These are phyloP conservation scores for Mus minutoides DNA, from an alignment of 2,797 vertebrate genomes.

Conservation along the genomic window DNA sequence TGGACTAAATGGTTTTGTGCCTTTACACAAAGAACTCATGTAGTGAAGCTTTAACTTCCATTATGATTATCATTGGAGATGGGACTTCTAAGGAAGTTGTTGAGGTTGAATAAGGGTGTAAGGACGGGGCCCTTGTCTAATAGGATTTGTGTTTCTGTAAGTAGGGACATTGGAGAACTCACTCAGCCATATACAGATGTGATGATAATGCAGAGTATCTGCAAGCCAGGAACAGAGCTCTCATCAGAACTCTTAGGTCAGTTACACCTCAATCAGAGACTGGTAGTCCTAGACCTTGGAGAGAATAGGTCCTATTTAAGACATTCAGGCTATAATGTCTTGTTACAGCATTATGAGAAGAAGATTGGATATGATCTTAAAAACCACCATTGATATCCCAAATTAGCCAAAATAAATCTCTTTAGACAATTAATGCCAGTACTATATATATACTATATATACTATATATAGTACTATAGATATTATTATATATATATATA, in stretches of 20 bases:
- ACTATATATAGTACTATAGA: too few species aligned
- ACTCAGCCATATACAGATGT: neutral
- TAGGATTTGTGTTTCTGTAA: neutral
- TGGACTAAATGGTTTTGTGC: neutral
- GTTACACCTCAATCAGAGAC: neutral
- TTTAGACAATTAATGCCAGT: slow-evolving; percentile 20
- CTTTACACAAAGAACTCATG: neutral
- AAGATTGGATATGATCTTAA: slow-evolving; percentile 14
- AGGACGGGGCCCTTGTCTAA: neutral
- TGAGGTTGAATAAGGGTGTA: neutral
- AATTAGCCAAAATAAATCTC: neutral
- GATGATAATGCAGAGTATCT: neutral
- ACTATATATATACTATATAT: neutral
- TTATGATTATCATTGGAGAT: neutral
- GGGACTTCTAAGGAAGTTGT: neutral
- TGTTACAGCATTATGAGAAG: neutral
- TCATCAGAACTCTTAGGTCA: neutral
- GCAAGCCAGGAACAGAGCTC: neutral
- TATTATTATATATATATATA: too few species aligned
- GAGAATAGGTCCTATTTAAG: slow-evolving; percentile 32
- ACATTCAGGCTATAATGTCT: neutral
- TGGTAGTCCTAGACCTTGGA: neutral
- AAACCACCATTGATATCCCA: slow-evolving; percentile 10
- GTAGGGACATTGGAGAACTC: neutral
- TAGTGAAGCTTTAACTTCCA: neutral